Base-by-base conservation (phyloP, 1,140 invertebrate genomes). In the Cotesia vestalis region DNA sequence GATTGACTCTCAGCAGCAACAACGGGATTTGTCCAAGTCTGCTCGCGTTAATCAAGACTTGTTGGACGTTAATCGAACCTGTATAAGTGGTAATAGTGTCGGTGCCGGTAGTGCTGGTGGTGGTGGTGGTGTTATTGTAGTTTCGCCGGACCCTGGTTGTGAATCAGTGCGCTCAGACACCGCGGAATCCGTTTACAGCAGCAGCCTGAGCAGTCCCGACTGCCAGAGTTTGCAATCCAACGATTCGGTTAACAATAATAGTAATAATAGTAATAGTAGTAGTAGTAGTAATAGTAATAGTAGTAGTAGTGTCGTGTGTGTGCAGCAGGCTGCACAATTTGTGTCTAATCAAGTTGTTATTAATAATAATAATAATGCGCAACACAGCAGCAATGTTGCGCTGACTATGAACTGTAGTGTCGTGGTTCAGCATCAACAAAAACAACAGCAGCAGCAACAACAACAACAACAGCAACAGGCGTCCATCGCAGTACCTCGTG, bases 401-500 rank as follows among this genome's bases (percentile, higher is more conserved):
- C 61, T 75, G 68, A 53, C 66, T 63, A 69, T 71, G 51, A 67
- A 75, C 62, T 63, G 66, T 68, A 62, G 63, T 71, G 71, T 66
- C 27, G 69, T 74, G 67, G 69, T 75, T 55, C 76, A 77, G 69
- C 66, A 75, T 51, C 72, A 74, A 57, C 75, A 70, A 14, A 78
- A 78, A 9, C 77, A 77, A 36, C 78, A 79, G 34, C 77, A 69
- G 52, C 73, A 73, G 52, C 73, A 73, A 40, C 27, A 27, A 27
- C 74, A 71, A 38, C 74, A 75, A 12, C 76, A 77, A 38, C 76
- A 76, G n/a, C 73, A 76, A 36, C 63, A 75, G 51, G 71, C 74
- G 67, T 69, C 73, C 20, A 81, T 88, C 60, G 81, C 83, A 4
- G 86, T 88, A 68, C 89, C 89, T 68, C 88, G 85, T 73, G 89